Conservation (phyloP, 2,113 vertebrate genomes). For the Plotosus lineatus region DNA sequence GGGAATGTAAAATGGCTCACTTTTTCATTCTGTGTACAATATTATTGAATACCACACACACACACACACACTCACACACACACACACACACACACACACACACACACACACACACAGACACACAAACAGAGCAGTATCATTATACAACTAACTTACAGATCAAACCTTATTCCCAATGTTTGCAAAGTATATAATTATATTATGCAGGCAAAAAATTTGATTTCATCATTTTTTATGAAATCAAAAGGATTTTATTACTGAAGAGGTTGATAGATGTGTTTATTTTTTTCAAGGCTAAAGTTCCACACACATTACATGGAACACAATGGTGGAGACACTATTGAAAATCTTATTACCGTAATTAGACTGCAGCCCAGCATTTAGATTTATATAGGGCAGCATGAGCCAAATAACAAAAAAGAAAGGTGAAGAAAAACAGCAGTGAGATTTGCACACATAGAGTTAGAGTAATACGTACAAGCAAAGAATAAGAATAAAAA, state of each 20-base stretch:
- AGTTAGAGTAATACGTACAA: no score
- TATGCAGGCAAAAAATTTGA: conserved; percentile 52
- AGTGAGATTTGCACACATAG: background rate
- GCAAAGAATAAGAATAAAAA: background rate
- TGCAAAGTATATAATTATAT: conserved; percentile 72
- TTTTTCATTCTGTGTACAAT: background rate
- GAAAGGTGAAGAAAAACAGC: conserved; percentile 21
- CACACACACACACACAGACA: background rate
- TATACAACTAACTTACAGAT: conserved; percentile 69
- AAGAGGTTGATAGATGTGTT: conserved; percentile 70
- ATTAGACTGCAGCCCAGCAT: conserved; percentile 66
- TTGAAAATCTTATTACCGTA: conserved; percentile 57
- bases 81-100: background rate
- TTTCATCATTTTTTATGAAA: conserved; percentile 55
- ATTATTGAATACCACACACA: conserved; percentile 39
- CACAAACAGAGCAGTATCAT: conserved; percentile 67
- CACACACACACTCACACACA: background rate
- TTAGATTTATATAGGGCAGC: conserved; percentile 64
- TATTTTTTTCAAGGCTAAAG: conserved; percentile 66
- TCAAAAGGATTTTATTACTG: conserved; percentile 69
- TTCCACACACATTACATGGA: conserved; percentile 47
- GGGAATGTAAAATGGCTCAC: conserved; percentile 5
- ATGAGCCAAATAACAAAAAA: no score
- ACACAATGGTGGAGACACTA: conserved; percentile 62
- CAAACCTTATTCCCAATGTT: conserved; percentile 71